Conservation (phyloP, 2,888 invertebrate species). For the Mamestra brassicae region DNA sequence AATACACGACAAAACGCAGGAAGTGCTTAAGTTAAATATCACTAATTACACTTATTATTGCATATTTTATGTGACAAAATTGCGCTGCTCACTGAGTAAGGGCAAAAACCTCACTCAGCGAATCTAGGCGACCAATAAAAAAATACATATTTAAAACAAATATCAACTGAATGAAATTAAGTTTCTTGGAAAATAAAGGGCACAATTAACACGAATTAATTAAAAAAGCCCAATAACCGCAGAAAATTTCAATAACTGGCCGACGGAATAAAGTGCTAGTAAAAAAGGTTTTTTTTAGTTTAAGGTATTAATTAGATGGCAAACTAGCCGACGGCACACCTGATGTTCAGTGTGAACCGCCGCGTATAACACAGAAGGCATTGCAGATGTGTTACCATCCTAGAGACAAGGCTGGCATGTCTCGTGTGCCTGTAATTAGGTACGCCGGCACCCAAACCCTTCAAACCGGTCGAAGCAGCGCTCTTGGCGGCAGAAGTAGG, state of each 20-base stretch:
- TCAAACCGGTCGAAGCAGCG: neutral
- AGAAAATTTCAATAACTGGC: neutral
- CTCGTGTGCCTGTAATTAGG: constrained; percentile 13
- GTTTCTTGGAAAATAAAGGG: neutral
- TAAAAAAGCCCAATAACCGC: neutral
- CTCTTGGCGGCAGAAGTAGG: constrained; percentile 5
- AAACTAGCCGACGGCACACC: neutral
- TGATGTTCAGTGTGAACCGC: neutral
- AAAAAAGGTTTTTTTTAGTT: neutral
- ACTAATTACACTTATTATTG: constrained; percentile 2
- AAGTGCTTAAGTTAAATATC: too few relatives aligned
- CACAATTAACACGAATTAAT: neutral
- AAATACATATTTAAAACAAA: neutral
- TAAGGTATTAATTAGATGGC: neutral
- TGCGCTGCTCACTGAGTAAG: neutral
- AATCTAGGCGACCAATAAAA: neutral
- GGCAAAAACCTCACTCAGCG: too few relatives aligned
- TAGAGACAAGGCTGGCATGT: constrained; percentile 3
- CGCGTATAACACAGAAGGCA: neutral
- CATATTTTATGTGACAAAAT: neutral
- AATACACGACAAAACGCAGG: too few relatives aligned
- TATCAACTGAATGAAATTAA: constrained; percentile 1
- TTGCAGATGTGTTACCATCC: neutral
- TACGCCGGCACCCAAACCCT: neutral
- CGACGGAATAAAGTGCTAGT: neutral